Evolutionary conservation across 1,140 invertebrate species (phyloP).

Genomic region (Rhyzopertha dominica): DNA sequence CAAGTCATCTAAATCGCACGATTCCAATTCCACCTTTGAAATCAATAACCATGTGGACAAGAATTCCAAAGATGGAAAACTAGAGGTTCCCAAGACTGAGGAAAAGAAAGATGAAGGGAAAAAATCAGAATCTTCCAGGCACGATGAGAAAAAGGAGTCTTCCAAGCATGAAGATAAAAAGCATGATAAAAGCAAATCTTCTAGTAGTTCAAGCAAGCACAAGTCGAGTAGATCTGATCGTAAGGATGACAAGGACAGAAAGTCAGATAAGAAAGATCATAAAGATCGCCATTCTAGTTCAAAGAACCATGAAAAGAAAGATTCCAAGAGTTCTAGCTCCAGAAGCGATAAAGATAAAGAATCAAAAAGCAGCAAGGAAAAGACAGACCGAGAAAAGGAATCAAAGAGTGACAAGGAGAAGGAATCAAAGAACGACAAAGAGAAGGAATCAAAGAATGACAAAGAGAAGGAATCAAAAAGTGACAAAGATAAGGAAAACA

Average conservation of each 20-base stretch:
- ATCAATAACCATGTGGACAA: constrained; percentile 13
- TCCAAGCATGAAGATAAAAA: constrained; percentile 14
- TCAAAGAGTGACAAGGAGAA: constrained; percentile 32
- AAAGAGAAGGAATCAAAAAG: constrained; percentile 26
- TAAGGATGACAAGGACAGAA: constrained; percentile 46
- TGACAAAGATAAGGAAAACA: constrained; percentile 34
- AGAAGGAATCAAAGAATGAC: constrained; percentile 22
- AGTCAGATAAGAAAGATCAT: constrained; percentile 37
- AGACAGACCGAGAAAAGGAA: constrained; percentile 38
- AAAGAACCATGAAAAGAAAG: constrained; percentile 25
- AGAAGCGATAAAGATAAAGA: constrained; percentile 30
- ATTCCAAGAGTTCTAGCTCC: constrained; percentile 26
- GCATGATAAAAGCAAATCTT: constrained; percentile 31
- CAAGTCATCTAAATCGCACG: constrained; percentile 15
- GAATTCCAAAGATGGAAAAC: constrained; percentile 9
- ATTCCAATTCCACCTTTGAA: constrained; percentile 7
- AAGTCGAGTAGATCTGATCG: constrained; percentile 40
- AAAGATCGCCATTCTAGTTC: constrained; percentile 40
- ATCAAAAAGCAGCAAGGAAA: constrained; percentile 16
- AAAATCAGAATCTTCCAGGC: too few relatives aligned
- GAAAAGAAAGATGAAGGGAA: constrained; percentile 17
- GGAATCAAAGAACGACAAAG: constrained; percentile 14
- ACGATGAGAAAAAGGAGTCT: too few relatives aligned
- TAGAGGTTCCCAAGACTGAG: constrained; percentile 7
- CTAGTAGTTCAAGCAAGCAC: constrained; percentile 44